Base-by-base conservation (phyloP, 2,797 vertebrate genomes). In the Gallirallus australis region DNA sequence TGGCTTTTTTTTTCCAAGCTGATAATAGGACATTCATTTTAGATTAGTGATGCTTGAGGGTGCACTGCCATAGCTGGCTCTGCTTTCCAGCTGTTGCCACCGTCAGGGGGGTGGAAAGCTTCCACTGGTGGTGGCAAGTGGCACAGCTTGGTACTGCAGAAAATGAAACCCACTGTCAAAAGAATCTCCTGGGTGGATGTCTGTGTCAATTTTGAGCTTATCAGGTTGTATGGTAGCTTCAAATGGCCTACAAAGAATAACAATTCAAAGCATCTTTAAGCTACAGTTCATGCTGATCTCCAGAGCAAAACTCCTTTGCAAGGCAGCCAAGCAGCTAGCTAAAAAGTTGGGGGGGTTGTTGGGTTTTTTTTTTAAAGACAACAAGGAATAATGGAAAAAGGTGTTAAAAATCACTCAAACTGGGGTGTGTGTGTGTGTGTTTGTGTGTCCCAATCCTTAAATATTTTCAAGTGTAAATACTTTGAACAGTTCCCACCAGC, bases 21-120 rank as follows among this genome's bases (percentile, higher is more conserved):
- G 61, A 87, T 94, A 92, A 92, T 45, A 83, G 57, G 94, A 76
- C 94, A 95, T 95, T 98, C 97, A 89, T 81, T 96, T 96, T 48
- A 89, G 79, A 96, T 96, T 94, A 97, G 90, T 82, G 72, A 72
- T 87, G 83, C 90, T 57, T 85, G 54, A 96, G 81, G 53, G 6
- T 69, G 40, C 53, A 35, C 31, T 19, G 35, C 76, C 31, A 7
- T 11, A 89, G 90, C 87, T 45, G 83, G 83, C 73, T 82, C 86
- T 66, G 61, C 64, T 71, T 76, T 95, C 93, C 95, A 96, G 96
- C 97, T 97, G 96, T 63, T 91, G 70, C 52, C 61, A n/a, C 64
- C 69, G 80, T 78, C 92, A 97, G 93, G 66, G 72, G 84, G 87
- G 93, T 72, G 54, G 42, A 90, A 96, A 95, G 95, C 86, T 93